Percentiles rank a stretch among this genome's conserved stretches.
phyloP scores from a whole-genome alignment of 2,113 vertebrate genomes.

The Atlantisia rogersi region DNA sequence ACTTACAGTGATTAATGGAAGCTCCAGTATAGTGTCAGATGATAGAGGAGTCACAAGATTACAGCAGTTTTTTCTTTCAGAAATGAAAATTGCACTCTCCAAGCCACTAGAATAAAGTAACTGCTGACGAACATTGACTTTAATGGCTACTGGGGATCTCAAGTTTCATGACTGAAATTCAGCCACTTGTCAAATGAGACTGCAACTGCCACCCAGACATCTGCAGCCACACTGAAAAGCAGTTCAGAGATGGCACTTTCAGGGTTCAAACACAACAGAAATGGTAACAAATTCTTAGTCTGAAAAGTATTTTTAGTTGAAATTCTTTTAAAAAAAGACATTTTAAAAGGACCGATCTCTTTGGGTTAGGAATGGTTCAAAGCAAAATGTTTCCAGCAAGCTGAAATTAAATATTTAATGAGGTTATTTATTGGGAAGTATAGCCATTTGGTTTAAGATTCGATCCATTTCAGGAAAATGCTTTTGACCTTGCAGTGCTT shows the following conservation, averaged over 20 bases:
- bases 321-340: neutral
- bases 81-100: conserved; percentile 52
- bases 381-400: neutral
- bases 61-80: conserved; percentile 33
- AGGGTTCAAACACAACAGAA: neutral
- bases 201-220: neutral
- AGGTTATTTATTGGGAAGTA: neutral
- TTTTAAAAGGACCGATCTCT: neutral
- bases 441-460: neutral
- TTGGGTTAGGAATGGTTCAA: neutral
- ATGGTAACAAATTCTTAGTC: neutral
- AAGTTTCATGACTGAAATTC: neutral
- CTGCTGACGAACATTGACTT: conserved; percentile 34
- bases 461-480: neutral
- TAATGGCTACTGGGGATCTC: conserved; percentile 2
- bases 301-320: neutral
- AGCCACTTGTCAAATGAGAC: neutral
- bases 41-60: neutral
- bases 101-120: conserved; percentile 37
- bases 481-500: neutral
- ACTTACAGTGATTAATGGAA: conserved; percentile 1
- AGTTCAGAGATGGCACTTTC: neutral
- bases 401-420: neutral
- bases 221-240: neutral
- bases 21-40: neutral